Evolutionary conservation across 2,888 invertebrate species (phyloP), one percentile per base, ranked within the genome.

Genomic region (Cistogaster globosa): DNA sequence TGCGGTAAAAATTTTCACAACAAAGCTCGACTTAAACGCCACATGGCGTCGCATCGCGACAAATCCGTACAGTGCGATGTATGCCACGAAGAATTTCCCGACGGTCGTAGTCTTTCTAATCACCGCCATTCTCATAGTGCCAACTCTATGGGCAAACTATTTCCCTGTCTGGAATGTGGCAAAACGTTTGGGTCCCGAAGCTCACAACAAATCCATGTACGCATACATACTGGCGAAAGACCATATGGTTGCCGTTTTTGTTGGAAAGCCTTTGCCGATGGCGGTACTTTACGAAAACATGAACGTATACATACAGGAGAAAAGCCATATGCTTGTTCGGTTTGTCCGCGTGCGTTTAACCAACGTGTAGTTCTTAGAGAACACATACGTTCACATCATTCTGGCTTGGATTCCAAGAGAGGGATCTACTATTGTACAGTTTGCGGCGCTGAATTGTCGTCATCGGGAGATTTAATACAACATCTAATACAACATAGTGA

Each of bases 191-290:
- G 97, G 0, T 97, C 97, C 18, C 94, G 97, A 14, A 96, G 96
- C 89, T 97, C 96, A 0, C 97, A 97, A 89, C 97, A 97, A 93
- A 97, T 97, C 88, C 97, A 97, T 92, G 95, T 97, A 68, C 94
- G 97, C 62, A 97, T 97, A 87, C 97, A 97, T 90, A 97, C 97
- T 0, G 96, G 93, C 5, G 97, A 97, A 91, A 93, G 97, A 53
- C 97, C 97, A 0, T 97, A 97, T 89, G 96, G 96, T 0, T 97
- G 97, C 90, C 94, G 96, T 12, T 97, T 96, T 92, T 97, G 97
- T 90, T 97, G 97, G 97, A 97, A 97, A 90, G 97, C 97, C 0
- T 97, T 97, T 91, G 97, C 97, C 0, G 97, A 97, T 91, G 97
- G 97, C 53, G 97, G 97, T 32, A 97, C 97, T 1, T 91, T 97